Base-by-base conservation (phyloP, 2,113 vertebrate genomes). In the Chrysemys picta region DNA sequence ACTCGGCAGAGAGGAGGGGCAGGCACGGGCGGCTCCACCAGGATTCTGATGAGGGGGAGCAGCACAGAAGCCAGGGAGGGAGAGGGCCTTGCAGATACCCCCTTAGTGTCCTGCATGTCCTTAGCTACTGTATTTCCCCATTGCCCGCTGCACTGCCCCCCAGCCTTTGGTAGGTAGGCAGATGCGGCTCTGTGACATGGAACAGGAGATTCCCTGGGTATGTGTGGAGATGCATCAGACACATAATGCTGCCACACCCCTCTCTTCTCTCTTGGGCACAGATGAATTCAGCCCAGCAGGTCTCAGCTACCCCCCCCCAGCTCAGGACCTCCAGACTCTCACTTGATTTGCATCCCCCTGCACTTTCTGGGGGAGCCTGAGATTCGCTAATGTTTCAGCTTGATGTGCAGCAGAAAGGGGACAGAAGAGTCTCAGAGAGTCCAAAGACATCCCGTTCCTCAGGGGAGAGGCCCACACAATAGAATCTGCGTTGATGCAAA, bases 371-470 rank as follows among this genome's bases (percentile, higher is more conserved):
- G 72, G 72, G 11, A 21, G 21, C 38, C 42, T 38, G 38, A 42
- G 72, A 22, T 42, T 75, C 10, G 3, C 42, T 17, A 42, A 22
- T 42, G 38, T 10, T 25, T 75, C n/a, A 10, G 22, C 72, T 35
- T 12, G 0, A 65, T 1, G 10, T 24, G 2, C 0, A 0, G 1
- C 0, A 0, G 27, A 29, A 35, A 4, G 13, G 25, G 57, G 12
- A 29, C 10, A 62, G 59, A 31, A 35, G 59, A 62, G 29, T 14
- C 59, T 35, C 59, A 45, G 42, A 42, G 42, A 42, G 42, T 42
- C 42, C 42, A 42, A 42, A 42, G 42, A 42, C 42, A 16, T 62
- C 59, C 59, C 29, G 7, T 38, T 54, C 3, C 1, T 25, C 35
- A 72, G 91, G 29, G 27, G 21, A 1, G 0, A 0, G 3, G 0